Conservation (phyloP, 2,113 vertebrate species). For the Calcarius ornatus region DNA sequence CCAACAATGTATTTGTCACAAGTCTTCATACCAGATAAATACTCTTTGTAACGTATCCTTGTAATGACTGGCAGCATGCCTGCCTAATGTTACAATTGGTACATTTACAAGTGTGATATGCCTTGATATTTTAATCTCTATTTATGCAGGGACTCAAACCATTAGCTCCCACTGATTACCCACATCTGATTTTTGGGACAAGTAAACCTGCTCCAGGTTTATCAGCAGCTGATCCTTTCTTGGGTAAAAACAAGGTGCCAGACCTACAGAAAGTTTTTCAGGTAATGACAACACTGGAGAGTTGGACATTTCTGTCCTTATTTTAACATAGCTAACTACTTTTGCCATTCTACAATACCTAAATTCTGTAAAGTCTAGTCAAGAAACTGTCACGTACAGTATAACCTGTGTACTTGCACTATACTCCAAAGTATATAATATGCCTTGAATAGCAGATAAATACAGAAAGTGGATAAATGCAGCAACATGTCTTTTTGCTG, state of each 20-base stretch:
- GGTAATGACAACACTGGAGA: conserved; percentile 68
- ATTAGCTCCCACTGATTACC: conserved; percentile 73
- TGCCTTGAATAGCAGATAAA: not conserved
- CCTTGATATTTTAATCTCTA: conserved; percentile 49
- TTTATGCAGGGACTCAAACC: conserved; percentile 84
- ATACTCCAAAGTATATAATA: not conserved
- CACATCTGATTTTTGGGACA: conserved; percentile 80
- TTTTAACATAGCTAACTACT: not conserved
- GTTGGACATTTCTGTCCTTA: not conserved
- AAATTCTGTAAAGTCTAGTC: not conserved
- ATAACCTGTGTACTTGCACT: not conserved
- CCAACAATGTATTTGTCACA: not conserved
- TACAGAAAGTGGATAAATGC: not conserved
- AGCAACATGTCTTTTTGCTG: not conserved
- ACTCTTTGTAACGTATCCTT: not conserved
- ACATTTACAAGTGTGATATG: conserved; percentile 1
- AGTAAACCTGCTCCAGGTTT: conserved; percentile 78
- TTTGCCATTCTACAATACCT: not conserved
- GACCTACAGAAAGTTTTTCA: conserved; percentile 89
- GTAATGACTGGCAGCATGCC: not conserved
- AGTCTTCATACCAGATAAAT: not conserved
- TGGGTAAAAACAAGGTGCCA: conserved; percentile 82
- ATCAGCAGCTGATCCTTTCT: conserved; percentile 63
- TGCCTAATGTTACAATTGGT: not conserved
- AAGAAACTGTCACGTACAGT: not conserved